phyloP scores from a whole-genome alignment of 1,140 invertebrate genomes.

The Hyposmocoma kahamanoa region DNA sequence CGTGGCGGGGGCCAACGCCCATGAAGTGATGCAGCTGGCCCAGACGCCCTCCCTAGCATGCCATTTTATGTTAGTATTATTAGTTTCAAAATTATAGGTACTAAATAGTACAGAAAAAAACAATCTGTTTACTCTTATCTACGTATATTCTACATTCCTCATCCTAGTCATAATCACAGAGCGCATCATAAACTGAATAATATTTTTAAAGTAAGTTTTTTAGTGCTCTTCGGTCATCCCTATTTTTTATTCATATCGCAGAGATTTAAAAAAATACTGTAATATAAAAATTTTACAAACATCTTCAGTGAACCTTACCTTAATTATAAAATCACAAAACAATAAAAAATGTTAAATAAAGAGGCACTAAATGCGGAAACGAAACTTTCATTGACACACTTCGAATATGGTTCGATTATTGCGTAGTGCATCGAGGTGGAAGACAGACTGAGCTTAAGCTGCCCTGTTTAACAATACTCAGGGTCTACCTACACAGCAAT shows the following conservation, averaged over 20 bases:
- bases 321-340: too few species aligned
- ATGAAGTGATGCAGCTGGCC: constrained; percentile 83
- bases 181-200: too few species aligned
- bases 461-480: constrained; percentile 21
- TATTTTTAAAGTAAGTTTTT: too few species aligned
- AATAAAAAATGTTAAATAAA: too few species aligned
- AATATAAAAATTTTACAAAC: neutral
- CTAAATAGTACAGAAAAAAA: neutral
- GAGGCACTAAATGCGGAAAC: too few species aligned
- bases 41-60: constrained; percentile 73
- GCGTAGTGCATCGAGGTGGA: constrained; percentile 26
- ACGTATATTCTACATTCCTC: too few species aligned
- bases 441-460: constrained; percentile 37
- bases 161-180: too few species aligned
- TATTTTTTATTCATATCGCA: too few species aligned
- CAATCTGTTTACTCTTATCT: constrained; percentile 3
- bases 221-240: too few species aligned
- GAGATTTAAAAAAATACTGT: neutral
- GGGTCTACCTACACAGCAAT: constrained; percentile 50
- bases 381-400: too few species aligned
- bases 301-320: too few species aligned
- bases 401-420: too few species aligned
- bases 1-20: constrained; percentile 83
- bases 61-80: neutral
- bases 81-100: neutral